Conservation (phyloP, 2,113 vertebrate genomes). For the Carollia perspicillata region DNA sequence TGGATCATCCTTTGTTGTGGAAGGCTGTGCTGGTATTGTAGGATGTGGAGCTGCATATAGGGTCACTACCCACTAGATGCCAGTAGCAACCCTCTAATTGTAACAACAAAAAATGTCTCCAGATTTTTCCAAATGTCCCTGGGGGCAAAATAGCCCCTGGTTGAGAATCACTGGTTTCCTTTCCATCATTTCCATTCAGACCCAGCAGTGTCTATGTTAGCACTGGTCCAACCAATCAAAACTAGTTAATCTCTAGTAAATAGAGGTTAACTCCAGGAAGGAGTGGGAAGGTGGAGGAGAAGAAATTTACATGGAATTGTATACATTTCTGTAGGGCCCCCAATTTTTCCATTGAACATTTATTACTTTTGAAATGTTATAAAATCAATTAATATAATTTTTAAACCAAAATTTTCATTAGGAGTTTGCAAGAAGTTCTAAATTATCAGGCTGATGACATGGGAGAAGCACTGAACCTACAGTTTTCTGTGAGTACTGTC, state of each 20-base stretch:
- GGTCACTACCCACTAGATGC: neutral
- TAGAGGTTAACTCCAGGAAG: neutral
- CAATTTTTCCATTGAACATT: neutral
- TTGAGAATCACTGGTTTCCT: neutral
- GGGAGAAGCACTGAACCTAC: constrained; percentile 4
- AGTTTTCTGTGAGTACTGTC: constrained; percentile 81
- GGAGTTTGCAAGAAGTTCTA: constrained; percentile 78
- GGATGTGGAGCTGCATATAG: neutral
- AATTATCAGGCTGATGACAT: constrained; percentile 72
- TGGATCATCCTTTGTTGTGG: neutral
- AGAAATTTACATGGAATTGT: neutral
- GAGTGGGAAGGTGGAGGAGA: neutral
- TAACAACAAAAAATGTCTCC: neutral
- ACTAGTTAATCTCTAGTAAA: neutral
- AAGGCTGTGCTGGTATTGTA: neutral
- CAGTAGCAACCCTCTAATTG: neutral
- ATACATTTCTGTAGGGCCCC: neutral
- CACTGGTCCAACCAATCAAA: neutral
- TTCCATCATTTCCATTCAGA: neutral
- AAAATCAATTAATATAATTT: neutral
- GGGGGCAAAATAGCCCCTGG: neutral
- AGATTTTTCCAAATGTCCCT: neutral
- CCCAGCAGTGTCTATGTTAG: neutral
- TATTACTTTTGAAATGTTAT: constrained; percentile 14
- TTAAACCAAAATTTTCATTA: constrained; percentile 67